Evolutionary conservation across 2,113 vertebrate species (phyloP).

Genomic region (Pseudolaguvia tuberculata): DNA sequence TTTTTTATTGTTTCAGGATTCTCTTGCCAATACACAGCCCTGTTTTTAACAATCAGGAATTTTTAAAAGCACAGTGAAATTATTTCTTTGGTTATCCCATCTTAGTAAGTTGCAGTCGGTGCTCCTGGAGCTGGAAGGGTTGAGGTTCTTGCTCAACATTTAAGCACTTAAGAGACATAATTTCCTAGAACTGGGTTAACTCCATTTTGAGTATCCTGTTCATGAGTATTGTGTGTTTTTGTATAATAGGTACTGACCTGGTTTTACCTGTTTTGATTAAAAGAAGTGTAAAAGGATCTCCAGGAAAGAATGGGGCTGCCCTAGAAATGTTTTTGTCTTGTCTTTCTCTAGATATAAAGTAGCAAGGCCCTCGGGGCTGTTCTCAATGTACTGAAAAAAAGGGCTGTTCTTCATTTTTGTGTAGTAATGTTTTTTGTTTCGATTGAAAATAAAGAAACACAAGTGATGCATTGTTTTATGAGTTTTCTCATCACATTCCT

Average conservation of each 20-base stretch:
- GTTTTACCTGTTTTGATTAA: conserved; percentile 21
- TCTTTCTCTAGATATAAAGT: conserved; percentile 1
- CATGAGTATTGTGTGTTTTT: background rate
- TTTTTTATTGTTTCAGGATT: no score
- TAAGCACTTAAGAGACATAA: background rate
- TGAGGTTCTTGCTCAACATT: no score
- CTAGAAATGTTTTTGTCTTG: conserved; percentile 6
- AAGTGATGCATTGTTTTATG: conserved; percentile 35
- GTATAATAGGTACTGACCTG: background rate
- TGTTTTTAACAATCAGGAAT: no score
- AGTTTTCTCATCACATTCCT: background rate
- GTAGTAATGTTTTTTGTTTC: conserved; percentile 36
- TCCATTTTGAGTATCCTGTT: background rate
- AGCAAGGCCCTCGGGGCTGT: background rate
- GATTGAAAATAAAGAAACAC: conserved; percentile 31
- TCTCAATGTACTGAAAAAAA: background rate
- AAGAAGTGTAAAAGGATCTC: background rate
- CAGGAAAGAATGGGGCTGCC: conserved; percentile 8
- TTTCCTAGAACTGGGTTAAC: background rate
- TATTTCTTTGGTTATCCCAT: no score
- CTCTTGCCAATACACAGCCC: no score
- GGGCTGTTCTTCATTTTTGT: conserved; percentile 12
- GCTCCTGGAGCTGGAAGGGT: no score
- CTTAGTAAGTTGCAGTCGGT: no score
- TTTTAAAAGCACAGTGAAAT: no score